Evolutionary conservation across 2,113 vertebrate species (phyloP), one percentile per base, ranked within the genome.

Genomic region (Leucopsar rothschildi): DNA sequence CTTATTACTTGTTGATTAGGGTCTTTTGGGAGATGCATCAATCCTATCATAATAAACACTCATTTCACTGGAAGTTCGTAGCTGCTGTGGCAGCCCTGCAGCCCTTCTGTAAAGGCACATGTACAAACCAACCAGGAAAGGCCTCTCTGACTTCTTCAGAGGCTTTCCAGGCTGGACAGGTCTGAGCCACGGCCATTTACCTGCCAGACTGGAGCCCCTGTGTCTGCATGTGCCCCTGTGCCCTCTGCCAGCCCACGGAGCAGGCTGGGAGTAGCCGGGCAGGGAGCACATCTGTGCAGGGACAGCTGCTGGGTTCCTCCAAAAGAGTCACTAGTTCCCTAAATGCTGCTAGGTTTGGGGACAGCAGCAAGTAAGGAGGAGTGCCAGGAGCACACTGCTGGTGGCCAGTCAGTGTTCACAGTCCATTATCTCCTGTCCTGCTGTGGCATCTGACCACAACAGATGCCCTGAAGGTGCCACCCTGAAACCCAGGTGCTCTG

Each of bases 1-100:
- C 98, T 98, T 98, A 98, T 98, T 98, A 98, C 98, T 98, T 98
- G 98, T 98, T 98, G 99, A 99, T 99, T 98, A 99, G 98, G 97
- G 97, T 97, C 99, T 98, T 98, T 97, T 90, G 98, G 98, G 99
- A 99, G 97, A 90, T 56, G 97, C 98, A 98, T 98, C 99, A 99
- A 98, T 96, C 96, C 95, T 96, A 94, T 97, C 98, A 98, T 98
- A 99, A 99, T 98, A 99, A 98, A 98, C 97, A 97, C 94, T 97
- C 92, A 55, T 94, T 97, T 96, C 92, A 68, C 71, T 95, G 96
- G 72, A 97, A 96, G 94, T 96, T 92, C 47, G 96, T 91, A 96
- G 96, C 95, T 94, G 95, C 95, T 2, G 45, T 50, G 93, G 71
- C 95, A 92, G 96, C 95, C 81, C 95, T 2, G 15, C 15, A 9